Percentiles rank a stretch among this genome's conserved stretches.
phyloP scores from a whole-genome alignment of 2,888 invertebrate genomes.

The Penaeus monodon region DNA sequence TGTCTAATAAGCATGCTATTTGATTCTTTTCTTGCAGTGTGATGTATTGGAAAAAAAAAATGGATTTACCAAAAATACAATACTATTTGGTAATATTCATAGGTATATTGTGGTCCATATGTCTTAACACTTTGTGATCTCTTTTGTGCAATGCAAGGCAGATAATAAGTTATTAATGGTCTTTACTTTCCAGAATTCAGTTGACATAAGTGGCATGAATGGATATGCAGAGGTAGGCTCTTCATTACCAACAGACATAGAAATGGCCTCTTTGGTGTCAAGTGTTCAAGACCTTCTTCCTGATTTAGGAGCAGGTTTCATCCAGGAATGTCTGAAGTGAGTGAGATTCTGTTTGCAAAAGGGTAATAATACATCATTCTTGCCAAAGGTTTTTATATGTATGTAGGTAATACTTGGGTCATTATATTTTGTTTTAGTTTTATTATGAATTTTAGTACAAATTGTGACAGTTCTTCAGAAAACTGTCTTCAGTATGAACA shows the following conservation, averaged over 20 bases:
- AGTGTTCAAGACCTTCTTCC: slow-evolving; percentile 84
- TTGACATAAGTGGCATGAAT: slow-evolving; percentile 58
- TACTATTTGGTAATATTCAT: no score
- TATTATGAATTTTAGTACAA: no score
- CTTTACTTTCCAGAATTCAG: not conserved
- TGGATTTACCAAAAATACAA: no score
- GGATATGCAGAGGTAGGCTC: slow-evolving; percentile 47
- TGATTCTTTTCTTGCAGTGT: no score
- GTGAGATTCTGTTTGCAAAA: not conserved
- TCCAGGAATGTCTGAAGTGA: slow-evolving; percentile 71
- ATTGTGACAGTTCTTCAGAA: no score
- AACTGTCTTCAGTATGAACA: no score
- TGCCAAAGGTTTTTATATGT: not conserved
- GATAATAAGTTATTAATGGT: not conserved
- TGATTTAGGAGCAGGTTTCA: slow-evolving; percentile 83
- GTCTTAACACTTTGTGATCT: no score
- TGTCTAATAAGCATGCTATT: no score
- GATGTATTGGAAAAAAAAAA: no score
- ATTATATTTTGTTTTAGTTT: no score
- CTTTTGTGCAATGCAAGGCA: not conserved
- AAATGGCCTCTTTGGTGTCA: slow-evolving; percentile 73
- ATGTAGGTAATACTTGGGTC: no score
- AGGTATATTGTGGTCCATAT: no score
- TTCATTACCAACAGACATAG: slow-evolving; percentile 68
- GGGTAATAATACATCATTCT: not conserved